Evolutionary conservation across 2,797 vertebrate species (phyloP).

Genomic region (Lagocephalus sceleratus): DNA sequence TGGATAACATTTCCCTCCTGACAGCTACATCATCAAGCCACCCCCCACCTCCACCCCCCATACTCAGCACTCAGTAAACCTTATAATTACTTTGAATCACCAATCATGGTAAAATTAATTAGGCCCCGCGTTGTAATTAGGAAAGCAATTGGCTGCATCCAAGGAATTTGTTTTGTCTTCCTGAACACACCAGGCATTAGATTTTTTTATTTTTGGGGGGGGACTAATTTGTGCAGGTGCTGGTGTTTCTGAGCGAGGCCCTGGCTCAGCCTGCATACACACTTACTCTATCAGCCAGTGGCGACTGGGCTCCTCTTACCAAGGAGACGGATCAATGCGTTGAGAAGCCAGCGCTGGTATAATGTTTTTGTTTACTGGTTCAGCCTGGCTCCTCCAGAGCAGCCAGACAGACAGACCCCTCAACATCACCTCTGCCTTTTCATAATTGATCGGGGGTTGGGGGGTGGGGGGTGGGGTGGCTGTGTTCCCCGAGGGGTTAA

Average conservation of each 20-base stretch:
- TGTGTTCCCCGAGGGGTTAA: constrained; percentile 95
- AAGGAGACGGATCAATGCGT: constrained; percentile 91
- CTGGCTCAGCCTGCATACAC: constrained; percentile 38
- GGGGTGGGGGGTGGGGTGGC: constrained; percentile 65
- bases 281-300: constrained; percentile 23
- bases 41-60: constrained; percentile 36
- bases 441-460: constrained; percentile 97
- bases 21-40: constrained; percentile 59
- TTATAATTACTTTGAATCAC: constrained; percentile 72
- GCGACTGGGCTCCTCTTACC: constrained; percentile 72
- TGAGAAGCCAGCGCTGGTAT: constrained; percentile 89
- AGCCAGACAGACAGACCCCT: constrained; percentile 80
- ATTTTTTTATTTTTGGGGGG: constrained; percentile 7
- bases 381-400: constrained; percentile 88
- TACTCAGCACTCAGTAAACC: constrained; percentile 63
- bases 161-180: constrained; percentile 56
- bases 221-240: too few relatives aligned
- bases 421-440: constrained; percentile 83
- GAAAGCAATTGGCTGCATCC: constrained; percentile 58
- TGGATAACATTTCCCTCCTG: constrained; percentile 72
- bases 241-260: too few relatives aligned
- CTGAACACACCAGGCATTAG: not conserved
- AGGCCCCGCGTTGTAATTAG: constrained; percentile 61
- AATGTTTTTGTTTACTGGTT: constrained; percentile 98
- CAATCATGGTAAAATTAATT: constrained; percentile 66